Evolutionary conservation across 2,888 invertebrate species (phyloP), one percentile per base, ranked within the genome.

Genomic region (Argyra leucocephala): DNA sequence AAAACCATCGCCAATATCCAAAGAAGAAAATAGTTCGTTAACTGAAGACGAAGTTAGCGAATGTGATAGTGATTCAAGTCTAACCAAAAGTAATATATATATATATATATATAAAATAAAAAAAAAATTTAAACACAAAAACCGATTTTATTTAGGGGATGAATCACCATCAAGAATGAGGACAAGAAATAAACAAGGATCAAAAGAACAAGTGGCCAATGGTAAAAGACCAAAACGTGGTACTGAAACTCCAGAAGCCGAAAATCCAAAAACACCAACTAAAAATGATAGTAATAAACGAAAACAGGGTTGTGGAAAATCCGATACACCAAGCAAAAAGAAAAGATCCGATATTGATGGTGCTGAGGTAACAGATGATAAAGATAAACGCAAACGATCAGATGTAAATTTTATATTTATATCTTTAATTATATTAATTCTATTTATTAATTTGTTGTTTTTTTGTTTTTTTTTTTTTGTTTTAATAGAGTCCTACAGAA

Each of bases 1-100:
- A 75, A 80, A 87, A 72, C 86, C 87, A 66, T 87, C 86, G 67
- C 87, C 85, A 22, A 87, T 84, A 78, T 84, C 86, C 66, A 88
- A 88, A 77, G 88, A 87, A 68, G 88, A 88, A 77, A 88, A 87
- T 75, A 88, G 88, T 80, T 90, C 91, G 67, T 89, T 90, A 68
- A 90, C 90, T 64, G 91, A 91, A 78, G 91, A 91, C 83, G 93
- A 95, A 78, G 92, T 91, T 81, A 95, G 95, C 70, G 95, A 95
- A 77, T 94, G 95, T 78, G 96, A 96, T 79, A 94, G 94, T 79
- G 95, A 95, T 81, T 94, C 93, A 66, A 85, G 94, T 76, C 92
- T 93, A 75, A 88, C 93, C 72, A 90, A 80, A 78, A 80, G 80
- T 69, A 67, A 61, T 61, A 62, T 9, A 21, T 36, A 23, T 22